Percentiles rank a stretch among this genome's conserved stretches.
Evolutionary conservation across 1,140 invertebrate genomes (phyloP).

Genomic region (Drosophila quadrilineata): DNA sequence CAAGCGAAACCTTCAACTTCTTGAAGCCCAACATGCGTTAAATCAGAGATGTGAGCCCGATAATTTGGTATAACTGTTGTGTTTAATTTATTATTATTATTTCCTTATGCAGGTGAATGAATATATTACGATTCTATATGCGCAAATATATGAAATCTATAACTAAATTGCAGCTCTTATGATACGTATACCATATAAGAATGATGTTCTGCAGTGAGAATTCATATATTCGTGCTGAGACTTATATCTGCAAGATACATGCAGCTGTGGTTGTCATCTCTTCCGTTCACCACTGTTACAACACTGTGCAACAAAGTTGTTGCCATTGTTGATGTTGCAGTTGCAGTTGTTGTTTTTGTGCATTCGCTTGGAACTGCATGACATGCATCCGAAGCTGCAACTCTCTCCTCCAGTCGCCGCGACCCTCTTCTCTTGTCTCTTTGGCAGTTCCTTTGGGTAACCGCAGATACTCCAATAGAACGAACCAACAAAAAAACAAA

Average conservation of each 20-base stretch:
- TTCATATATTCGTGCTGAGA: conserved; percentile 12
- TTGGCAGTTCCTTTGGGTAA: conserved; percentile 12
- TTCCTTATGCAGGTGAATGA: no score
- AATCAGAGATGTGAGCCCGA: conserved; percentile 1
- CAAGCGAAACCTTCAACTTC: not conserved
- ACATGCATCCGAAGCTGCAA: not conserved
- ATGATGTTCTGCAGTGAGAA: no score
- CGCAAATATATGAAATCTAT: no score
- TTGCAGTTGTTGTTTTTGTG: conserved; percentile 25
- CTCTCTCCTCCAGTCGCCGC: not conserved
- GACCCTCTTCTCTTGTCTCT: not conserved
- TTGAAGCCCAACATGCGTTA: not conserved
- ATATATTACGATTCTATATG: no score
- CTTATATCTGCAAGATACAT: conserved; percentile 40
- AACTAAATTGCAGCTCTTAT: no score
- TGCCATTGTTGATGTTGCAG: not conserved
- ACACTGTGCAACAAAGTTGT: not conserved
- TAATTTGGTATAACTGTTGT: conserved; percentile 5
- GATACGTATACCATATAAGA: no score
- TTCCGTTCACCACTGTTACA: conserved; percentile 27
- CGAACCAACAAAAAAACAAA: conserved; percentile 24
- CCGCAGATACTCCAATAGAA: conserved; percentile 47
- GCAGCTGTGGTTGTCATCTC: conserved; percentile 41
- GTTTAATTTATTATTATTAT: not conserved
- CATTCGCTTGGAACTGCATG: conserved; percentile 48